Evolutionary conservation across 1,140 invertebrate genomes (phyloP).

Genomic region (Anoplophora glabripennis): DNA sequence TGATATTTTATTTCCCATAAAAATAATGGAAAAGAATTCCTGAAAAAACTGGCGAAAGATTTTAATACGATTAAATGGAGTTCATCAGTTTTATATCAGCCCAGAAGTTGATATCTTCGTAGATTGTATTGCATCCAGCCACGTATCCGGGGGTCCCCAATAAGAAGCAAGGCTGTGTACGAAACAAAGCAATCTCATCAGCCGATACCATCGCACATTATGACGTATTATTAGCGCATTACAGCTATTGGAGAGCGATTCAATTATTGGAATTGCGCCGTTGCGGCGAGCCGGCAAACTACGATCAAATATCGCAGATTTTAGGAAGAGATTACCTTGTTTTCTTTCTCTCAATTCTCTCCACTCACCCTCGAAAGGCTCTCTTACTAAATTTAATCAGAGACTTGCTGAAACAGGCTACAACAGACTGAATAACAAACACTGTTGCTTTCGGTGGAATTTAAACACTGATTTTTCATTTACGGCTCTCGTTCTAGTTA

Average conservation of each 20-base stretch:
- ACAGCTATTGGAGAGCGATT: constrained; percentile 51
- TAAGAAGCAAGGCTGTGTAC: constrained; percentile 33
- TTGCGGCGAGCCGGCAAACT: constrained; percentile 46
- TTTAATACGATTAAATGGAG: no score
- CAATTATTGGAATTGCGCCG: constrained; percentile 51
- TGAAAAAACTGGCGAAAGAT: no score
- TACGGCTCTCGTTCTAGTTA: no score
- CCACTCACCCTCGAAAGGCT: constrained; percentile 7
- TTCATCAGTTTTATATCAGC: no score
- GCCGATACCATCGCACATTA: constrained; percentile 51
- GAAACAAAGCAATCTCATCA: constrained; percentile 52
- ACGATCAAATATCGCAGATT: constrained; percentile 46
- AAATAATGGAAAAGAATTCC: no score
- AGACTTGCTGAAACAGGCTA: constrained; percentile 4
- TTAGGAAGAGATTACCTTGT: constrained; percentile 28
- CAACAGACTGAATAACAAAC: constrained; percentile 8
- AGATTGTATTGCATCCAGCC: no score
- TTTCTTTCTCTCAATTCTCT: constrained; percentile 11
- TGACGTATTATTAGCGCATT: constrained; percentile 49
- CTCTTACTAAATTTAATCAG: constrained; percentile 19
- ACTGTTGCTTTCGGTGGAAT: background rate
- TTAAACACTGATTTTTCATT: no score
- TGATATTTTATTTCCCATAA: no score
- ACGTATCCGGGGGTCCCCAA: constrained; percentile 26
- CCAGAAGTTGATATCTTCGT: no score